Evolutionary conservation across 1,140 invertebrate species (phyloP), one percentile per base, ranked within the genome.

Genomic region (Caligus rogercresseyi): DNA sequence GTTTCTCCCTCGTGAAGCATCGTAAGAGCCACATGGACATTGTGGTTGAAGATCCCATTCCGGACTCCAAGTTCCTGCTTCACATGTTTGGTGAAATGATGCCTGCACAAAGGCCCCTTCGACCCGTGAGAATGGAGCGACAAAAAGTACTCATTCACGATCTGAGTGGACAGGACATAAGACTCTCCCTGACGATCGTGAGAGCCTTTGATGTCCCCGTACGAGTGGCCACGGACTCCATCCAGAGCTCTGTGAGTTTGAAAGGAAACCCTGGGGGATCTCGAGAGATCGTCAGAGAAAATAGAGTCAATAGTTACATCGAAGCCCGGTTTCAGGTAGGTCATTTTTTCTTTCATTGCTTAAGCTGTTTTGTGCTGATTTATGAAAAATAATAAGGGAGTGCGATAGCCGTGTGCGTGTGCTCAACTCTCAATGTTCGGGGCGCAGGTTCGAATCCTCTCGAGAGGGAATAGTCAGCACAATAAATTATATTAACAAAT

Each of bases 181-280:
- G 57, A 25, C 19, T 63, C 15, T 25, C 52, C n/a, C 52, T 63
- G n/a, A 56, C 61, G 1, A 25, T 63, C n/a, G 61, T 63, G 7
- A n/a, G 61, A 56, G 61, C 61, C 1, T 63, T 58, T 57, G 61
- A 63, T 63, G 61, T 63, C n/a, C 61, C 61, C 15, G 52, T 63
- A 11, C 54, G 61, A 53, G n/a, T 21, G 56, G 61, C 54, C 21
- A 20, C 23, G 13, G 61, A 63, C 19, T 53, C 51, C n/a, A 18
- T 57, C 16, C 24, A 58, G 20, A 16, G 51, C 13, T 16, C n/a
- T 16, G n/a, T 26, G 43, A 60, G 58, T 56, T 23, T 56, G 2
- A 20, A 56, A 56, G 20, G 15, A 25, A 56, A 21, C 20, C 7
- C n/a, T 7, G n/a, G 31, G 7, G 31, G 31, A 13, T 21, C 11